Conservation (phyloP, 2,113 vertebrate species). For the Aspiorhynchus laticeps region DNA sequence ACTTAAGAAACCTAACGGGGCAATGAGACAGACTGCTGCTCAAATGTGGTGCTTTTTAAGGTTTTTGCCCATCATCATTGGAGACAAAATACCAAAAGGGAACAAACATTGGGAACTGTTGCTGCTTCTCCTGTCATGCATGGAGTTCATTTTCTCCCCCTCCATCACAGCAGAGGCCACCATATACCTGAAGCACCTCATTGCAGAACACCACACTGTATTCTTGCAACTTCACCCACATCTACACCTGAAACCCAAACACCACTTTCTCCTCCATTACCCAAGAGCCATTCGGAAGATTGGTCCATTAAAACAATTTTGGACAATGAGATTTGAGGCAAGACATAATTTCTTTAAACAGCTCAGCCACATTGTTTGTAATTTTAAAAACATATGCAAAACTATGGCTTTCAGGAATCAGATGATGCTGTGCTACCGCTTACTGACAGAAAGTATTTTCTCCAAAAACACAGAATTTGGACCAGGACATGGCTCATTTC, state of each 20-base stretch:
- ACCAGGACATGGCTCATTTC: neutral
- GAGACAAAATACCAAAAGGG: neutral
- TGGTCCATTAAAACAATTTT: neutral
- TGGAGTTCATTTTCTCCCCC: neutral
- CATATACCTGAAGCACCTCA: neutral
- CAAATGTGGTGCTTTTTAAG: neutral
- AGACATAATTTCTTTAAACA: neutral
- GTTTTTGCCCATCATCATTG: neutral
- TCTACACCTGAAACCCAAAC: neutral
- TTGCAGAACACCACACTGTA: neutral
- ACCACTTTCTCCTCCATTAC: conserved; percentile 2
- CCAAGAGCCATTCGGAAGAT: neutral
- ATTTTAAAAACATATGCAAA: neutral
- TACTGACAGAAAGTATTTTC: neutral
- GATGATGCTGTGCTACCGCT: conserved; percentile 3
- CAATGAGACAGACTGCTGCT: neutral
- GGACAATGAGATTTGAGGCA: neutral
- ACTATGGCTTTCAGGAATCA: conserved; percentile 7
- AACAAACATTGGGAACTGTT: neutral
- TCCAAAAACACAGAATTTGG: neutral
- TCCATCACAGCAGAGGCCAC: neutral
- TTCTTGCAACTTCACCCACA: neutral
- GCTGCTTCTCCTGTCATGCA: neutral
- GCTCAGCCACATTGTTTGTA: neutral
- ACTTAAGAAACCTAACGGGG: too few relatives aligned